Evolutionary conservation across 2,113 vertebrate genomes (phyloP).

Genomic region (Sisor rabdophorus): DNA sequence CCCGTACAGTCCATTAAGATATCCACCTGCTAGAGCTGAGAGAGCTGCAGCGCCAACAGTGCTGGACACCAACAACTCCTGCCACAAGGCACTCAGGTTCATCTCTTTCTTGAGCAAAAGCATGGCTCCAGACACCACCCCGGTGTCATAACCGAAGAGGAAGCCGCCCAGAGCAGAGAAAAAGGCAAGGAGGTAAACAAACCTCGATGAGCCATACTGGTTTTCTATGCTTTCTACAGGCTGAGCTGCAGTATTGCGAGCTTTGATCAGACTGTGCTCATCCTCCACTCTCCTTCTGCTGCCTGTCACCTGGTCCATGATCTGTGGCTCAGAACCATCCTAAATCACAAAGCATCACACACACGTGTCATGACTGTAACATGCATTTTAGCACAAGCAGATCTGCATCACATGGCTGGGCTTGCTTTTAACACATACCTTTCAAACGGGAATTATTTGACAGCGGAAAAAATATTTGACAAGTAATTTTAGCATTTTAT

Average conservation of each 20-base stretch:
- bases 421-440: neutral
- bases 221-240: conserved; percentile 64
- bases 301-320: conserved; percentile 72
- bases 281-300: conserved; percentile 66
- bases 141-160: conserved; percentile 95
- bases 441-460: neutral
- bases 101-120: conserved; percentile 89
- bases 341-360: conserved; percentile 71
- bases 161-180: conserved; percentile 93
- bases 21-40: conserved; percentile 81
- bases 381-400: neutral
- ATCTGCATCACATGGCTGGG: neutral
- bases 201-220: conserved; percentile 68
- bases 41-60: conserved; percentile 89
- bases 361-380: neutral
- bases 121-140: conserved; percentile 94
- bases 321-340: conserved; percentile 73
- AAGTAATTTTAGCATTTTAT: neutral
- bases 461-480: neutral
- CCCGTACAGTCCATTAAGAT: conserved; percentile 76
- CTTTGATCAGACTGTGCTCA: conserved; percentile 71
- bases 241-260: conserved; percentile 41
- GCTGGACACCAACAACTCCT: conserved; percentile 91
- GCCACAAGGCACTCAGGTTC: conserved; percentile 84
- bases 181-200: conserved; percentile 70